A percentile compares a stretch with the other conserved stretches of the same genome.
These are phyloP conservation scores for Synanthedon vespiformis DNA, from an alignment of 2,888 invertebrate species.

Conservation along the genomic window DNA sequence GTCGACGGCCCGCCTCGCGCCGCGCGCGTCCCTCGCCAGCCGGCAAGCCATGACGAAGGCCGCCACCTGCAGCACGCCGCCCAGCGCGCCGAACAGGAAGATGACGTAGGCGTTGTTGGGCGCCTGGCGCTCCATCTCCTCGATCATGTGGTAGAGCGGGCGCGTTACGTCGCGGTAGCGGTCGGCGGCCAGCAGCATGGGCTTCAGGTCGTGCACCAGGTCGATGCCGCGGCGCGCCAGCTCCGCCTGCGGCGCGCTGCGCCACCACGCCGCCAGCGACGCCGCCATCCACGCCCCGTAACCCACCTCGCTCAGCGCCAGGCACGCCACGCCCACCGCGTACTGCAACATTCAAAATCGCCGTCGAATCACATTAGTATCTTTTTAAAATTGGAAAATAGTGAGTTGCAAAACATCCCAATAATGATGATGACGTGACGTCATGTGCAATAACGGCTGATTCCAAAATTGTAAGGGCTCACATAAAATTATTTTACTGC, in stretches of 20 bases:
- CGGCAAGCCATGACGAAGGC: slow-evolving; percentile 53
- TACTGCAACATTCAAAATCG: slow-evolving; percentile 22
- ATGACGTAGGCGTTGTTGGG: slow-evolving; percentile 59
- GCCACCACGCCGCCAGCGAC: slow-evolving; percentile 59
- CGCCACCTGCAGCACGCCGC: slow-evolving; percentile 43
- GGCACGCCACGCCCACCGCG: slow-evolving; percentile 43
- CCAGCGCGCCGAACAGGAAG: slow-evolving; percentile 40
- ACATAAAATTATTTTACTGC: too few relatives aligned
- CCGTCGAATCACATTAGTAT: neutral
- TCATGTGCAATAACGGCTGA: too few relatives aligned
- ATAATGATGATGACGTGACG: neutral
- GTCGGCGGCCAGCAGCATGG: slow-evolving; percentile 55
- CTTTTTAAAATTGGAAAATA: too few relatives aligned
- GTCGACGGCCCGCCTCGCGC: slow-evolving; percentile 7
- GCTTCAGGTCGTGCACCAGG: slow-evolving; percentile 60
- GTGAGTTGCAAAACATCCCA: neutral
- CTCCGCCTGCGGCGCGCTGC: slow-evolving; percentile 50
- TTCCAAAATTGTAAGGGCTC: too few relatives aligned
- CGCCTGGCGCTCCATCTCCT: slow-evolving; percentile 61
- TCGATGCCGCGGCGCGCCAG: slow-evolving; percentile 54
- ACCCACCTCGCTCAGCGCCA: slow-evolving; percentile 51
- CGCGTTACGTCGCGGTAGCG: slow-evolving; percentile 48
- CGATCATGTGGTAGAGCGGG: slow-evolving; percentile 55
- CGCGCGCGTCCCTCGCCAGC: slow-evolving; percentile 11
- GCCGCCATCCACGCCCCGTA: slow-evolving; percentile 62